Evolutionary conservation across 2,797 vertebrate species (phyloP).

Genomic region (Xyrichtys novacula): DNA sequence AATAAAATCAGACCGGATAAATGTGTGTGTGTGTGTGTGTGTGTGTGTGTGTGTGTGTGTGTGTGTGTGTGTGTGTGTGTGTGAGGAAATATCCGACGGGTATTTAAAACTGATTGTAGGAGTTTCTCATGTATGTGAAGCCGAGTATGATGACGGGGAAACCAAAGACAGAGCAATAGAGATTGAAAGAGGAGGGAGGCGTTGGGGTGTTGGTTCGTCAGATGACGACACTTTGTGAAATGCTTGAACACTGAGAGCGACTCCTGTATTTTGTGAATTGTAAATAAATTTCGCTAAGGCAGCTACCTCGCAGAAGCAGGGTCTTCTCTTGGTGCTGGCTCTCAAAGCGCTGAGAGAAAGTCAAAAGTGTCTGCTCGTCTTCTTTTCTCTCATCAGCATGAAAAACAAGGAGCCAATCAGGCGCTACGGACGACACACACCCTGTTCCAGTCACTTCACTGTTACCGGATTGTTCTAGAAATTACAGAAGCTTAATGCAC

Average conservation of each 20-base stretch:
- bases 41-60: too few species aligned
- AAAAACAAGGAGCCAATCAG: background rate
- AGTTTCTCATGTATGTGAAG: conserved; percentile 23
- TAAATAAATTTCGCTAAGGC: conserved; percentile 80
- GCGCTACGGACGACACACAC: background rate
- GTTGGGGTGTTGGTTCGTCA: conserved; percentile 16
- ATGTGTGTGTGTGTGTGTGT: too few species aligned
- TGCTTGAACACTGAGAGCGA: conserved; percentile 58
- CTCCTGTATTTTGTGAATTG: conserved; percentile 77
- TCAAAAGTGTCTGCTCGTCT: conserved; percentile 18
- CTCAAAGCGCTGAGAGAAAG: conserved; percentile 59
- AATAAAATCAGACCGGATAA: too few species aligned
- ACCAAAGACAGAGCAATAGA: conserved; percentile 63
- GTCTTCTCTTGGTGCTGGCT: conserved; percentile 83
- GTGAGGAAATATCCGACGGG: background rate
- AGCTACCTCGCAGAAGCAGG: conserved; percentile 85
- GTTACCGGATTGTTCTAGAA: too few species aligned
- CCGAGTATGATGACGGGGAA: conserved; percentile 42
- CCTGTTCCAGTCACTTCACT: too few species aligned
- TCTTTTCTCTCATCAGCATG: conserved; percentile 6
- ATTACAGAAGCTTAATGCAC: too few species aligned
- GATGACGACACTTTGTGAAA: conserved; percentile 54
- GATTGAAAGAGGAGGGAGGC: background rate
- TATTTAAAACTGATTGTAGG: conserved; percentile 18
- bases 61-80: background rate